A percentile compares a stretch with the other conserved stretches of the same genome.
These are phyloP conservation scores for Aphodius sticticus DNA, from an alignment of 2,888 invertebrate genomes.

Conservation along the genomic window DNA sequence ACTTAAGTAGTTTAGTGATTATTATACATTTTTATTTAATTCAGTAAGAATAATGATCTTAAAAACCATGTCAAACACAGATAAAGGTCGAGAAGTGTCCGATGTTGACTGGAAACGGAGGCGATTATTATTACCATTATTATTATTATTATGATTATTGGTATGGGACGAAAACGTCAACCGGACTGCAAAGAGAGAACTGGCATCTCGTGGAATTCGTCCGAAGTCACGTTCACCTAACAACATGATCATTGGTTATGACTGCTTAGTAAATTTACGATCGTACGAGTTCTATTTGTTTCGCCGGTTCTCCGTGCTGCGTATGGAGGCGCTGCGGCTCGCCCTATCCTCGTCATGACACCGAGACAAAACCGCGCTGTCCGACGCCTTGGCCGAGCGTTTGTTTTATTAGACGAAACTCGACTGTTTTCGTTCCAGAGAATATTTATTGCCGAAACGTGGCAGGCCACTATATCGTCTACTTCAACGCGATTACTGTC, in stretches of 20 bases:
- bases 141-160: slow-evolving; percentile 27
- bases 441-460: slow-evolving; percentile 19
- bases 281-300: slow-evolving; percentile 39
- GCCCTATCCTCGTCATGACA: slow-evolving; percentile 4
- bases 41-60: too few species aligned
- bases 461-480: slow-evolving; percentile 10
- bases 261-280: slow-evolving; percentile 46
- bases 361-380: slow-evolving; percentile 17
- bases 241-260: slow-evolving; percentile 48
- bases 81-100: neutral
- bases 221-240: slow-evolving; percentile 45
- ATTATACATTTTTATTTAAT: too few species aligned
- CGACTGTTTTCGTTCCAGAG: slow-evolving; percentile 16
- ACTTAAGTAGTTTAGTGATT: too few species aligned
- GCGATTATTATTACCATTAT: slow-evolving; percentile 12
- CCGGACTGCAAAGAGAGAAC: slow-evolving; percentile 30
- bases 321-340: neutral
- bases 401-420: slow-evolving; percentile 23
- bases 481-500: neutral
- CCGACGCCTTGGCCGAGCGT: neutral
- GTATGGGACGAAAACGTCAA: slow-evolving; percentile 15
- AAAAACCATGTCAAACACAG: too few species aligned
- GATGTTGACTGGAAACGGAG: neutral
- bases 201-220: slow-evolving; percentile 38
- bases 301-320: slow-evolving; percentile 30